A percentile compares a stretch with the other conserved stretches of the same genome.
These are phyloP conservation scores for Austrofundulus limnaeus DNA, from an alignment of 2,113 vertebrate species.

Conservation along the genomic window DNA sequence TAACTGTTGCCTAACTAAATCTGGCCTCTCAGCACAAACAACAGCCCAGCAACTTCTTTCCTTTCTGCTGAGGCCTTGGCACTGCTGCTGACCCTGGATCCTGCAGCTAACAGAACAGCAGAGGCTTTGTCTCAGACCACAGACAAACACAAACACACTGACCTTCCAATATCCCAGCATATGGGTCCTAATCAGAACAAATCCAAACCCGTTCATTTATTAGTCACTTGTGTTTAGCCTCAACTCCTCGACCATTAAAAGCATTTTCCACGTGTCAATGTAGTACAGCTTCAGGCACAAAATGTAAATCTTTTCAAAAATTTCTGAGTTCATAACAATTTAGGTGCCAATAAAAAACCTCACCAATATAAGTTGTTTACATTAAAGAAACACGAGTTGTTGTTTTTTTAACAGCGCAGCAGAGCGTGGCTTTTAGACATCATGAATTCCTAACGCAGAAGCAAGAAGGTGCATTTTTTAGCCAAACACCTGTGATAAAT, in stretches of 20 bases:
- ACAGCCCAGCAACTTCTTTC: slow-evolving; percentile 29
- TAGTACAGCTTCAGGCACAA: too few relatives aligned
- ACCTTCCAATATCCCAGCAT: background rate
- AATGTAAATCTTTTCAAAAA: background rate
- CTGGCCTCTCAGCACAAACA: slow-evolving; percentile 17
- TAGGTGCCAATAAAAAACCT: too few relatives aligned
- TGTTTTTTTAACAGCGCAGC: background rate
- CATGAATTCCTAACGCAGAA: background rate
- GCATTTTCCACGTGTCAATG: background rate
- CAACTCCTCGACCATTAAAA: background rate
- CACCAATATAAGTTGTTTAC: background rate
- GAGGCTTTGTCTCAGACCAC: slow-evolving; percentile 50
- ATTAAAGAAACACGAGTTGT: background rate
- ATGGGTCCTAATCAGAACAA: slow-evolving; percentile 5
- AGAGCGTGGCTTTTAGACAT: background rate
- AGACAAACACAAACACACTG: slow-evolving; percentile 19
- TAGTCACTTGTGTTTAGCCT: background rate
- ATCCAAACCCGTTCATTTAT: slow-evolving; percentile 13
- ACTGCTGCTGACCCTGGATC: slow-evolving; percentile 39
- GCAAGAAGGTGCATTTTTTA: background rate
- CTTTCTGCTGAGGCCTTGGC: slow-evolving; percentile 30
- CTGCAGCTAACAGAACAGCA: slow-evolving; percentile 50
- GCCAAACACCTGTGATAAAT: background rate
- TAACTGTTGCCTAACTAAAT: slow-evolving; percentile 42
- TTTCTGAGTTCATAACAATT: accelerated